Evolutionary conservation across 1,140 invertebrate genomes (phyloP), one percentile per base, ranked within the genome.

Genomic region (Littorina saxatilis): DNA sequence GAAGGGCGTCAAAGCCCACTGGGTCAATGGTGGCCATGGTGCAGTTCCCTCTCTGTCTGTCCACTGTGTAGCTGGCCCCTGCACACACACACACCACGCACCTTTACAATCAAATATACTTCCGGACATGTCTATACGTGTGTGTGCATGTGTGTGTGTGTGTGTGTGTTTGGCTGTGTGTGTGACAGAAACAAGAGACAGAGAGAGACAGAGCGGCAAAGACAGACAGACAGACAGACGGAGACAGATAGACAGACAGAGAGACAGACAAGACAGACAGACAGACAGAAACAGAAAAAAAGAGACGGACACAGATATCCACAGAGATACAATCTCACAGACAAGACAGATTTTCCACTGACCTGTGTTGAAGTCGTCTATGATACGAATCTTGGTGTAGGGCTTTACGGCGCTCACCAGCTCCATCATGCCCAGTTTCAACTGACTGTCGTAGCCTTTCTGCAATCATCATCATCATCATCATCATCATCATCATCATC

Each of bases 321-420:
- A 50, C 47, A 50, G 9, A 50, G 9, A 50, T 20, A 50, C 47
- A 50, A 9, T 11, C 47, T 11, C 47, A 50, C 47, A 50, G 9
- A 50, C 47, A 50, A 50, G 9, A 50, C 47, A 50, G 9, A 50
- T 20, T 11, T 20, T 58, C 17, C n/a, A 9, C 55, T 13, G 43
- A 89, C 88, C 88, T 75, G 87, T 87, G 40, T 83, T 86, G 39
- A 89, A 89, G 40, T 89, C 88, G 35, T 89, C 87, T 1, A 89
- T 72, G 55, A 84, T 84, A 1, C 66, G 77, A 9, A 88, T 47
- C 37, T 82, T 80, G 61, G 85, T 84, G 55, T 79, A 82, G 15
- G 84, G 76, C 23, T 61, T 61, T 2, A 55, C 55, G 4, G 84
- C 68, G 20, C 82, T 80, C 55, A 81, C 70, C 23, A 83, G 84